Base-by-base conservation (phyloP, 2,888 invertebrate genomes). In the Galerucella calmariensis region DNA sequence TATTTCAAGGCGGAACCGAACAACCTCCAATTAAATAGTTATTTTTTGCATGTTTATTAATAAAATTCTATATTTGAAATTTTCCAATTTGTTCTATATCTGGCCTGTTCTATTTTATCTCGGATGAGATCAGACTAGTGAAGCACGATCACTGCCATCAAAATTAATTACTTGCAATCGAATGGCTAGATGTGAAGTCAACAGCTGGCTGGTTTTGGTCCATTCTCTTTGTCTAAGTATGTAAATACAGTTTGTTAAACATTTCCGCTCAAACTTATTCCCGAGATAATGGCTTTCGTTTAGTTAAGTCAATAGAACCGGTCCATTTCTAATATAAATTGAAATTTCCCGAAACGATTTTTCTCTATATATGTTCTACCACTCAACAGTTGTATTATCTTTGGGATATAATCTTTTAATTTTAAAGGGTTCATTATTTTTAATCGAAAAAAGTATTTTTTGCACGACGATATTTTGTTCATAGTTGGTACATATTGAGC, bases 111-210 rank as follows among this genome's bases (percentile, higher is more conserved):
- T 65, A 65, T 65, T 27, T 11, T 16, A 5, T 61, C 27, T 5
- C 35, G 35, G 61, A 65, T 20, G 46, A 6, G 46, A 41, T 44
- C 20, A 8, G 16, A 46, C 46, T 4, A 46, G 10, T 46, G 20
- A 65, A 65, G 63, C 63, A 27, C 63, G 46, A 61, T 56, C 56
- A 67, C 41, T 35, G 67, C 83, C 82, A 83, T 83, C 81, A 78
- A 83, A 84, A 84, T 85, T 84, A 84, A 85, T 84, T 84, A 83
- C 56, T 56, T 20, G 56, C 83, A 81, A 83, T 83, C 81, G 83
- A 82, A 85, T 84, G 80, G 82, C 79, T 80, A 77, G 74, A 79
- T 81, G 81, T 78, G 81, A 79, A 80, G 78, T 77, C 77, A 79
- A 81, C 84, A 84, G 82, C 82, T 83, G 83, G 72, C 75, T 76